Base-by-base conservation (phyloP, 1,140 invertebrate genomes). In the Branchinecta lynchi region DNA sequence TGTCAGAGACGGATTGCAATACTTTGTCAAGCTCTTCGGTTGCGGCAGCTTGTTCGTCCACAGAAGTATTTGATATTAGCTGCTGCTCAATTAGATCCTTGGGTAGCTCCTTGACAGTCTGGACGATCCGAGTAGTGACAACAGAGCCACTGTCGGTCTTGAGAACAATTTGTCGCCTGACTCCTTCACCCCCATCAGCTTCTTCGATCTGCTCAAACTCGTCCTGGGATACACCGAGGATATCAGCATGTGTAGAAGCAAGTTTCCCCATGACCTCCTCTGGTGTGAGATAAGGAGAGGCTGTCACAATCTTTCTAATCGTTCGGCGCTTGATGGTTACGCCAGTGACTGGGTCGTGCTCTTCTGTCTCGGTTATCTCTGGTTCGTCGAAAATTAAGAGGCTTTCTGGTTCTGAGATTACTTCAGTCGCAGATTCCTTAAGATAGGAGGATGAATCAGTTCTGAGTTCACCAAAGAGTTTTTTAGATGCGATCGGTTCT, bases 161-260 rank as follows among this genome's bases (percentile, higher is more conserved):
- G 1, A 60, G 12, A 60, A 20, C 17, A 3, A 20, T 60, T 60
- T 15, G 69, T 60, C 66, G 43, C 45, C 43, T n/a, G 44, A 66
- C 65, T 70, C 74, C 65, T 72, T 17, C 21, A 68, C 72, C 70
- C 44, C 21, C 44, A 46, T 66, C 43, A 20, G 45, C 66, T 71
- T 70, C 51, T 77, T 77, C 68, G 68, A 43, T 43, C 71, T 74
- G 69, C 67, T 74, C 68, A 32, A 32, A 32, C 32, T 32, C 32
- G 67, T 45, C 44, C 71, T 73, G 12, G 12, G 12, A 12, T 2
- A 60, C 32, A 32, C 32, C 17, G 12, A 20, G 51, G 12, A 20
- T 6, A 15, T 20, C 51, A 12, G 12, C 51, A 20, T 32, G 32
- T 32, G 32, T 32, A 32, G 12, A 15, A 20, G 51, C 12, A 60